These are phyloP conservation scores for Pygocentrus nattereri DNA, from an alignment of 2,797 vertebrate species.

Conservation along the genomic window DNA sequence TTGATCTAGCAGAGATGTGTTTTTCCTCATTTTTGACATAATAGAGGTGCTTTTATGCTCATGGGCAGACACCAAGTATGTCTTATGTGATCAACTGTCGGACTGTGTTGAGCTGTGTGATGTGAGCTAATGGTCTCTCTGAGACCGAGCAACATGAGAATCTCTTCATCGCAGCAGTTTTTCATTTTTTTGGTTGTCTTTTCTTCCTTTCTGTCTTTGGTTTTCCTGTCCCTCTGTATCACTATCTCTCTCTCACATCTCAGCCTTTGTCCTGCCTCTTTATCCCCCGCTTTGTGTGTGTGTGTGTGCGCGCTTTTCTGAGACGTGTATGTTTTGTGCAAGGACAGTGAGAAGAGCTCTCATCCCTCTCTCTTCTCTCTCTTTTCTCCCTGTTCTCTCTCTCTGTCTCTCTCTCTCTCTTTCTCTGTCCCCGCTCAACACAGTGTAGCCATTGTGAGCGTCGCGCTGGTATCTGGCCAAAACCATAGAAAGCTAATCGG, in stretches of 20 bases:
- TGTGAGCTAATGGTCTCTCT: neutral
- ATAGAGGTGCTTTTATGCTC: no score
- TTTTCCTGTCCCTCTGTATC: conserved; percentile 7
- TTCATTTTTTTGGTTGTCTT: neutral
- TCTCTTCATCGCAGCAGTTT: neutral
- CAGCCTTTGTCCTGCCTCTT: neutral
- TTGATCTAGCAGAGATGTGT: no score
- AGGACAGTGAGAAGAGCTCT: conserved; percentile 44
- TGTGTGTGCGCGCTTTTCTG: neutral
- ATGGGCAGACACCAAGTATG: no score
- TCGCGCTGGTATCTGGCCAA: conserved; percentile 72
- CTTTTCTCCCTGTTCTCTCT: conserved; percentile 1
- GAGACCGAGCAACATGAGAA: neutral
- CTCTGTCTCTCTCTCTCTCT: conserved; percentile 5
- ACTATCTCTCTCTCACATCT: conserved; percentile 21
- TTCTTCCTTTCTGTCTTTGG: neutral
- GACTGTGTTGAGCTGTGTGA: neutral
- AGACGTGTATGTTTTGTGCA: neutral
- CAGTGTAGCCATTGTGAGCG: conserved; percentile 76
- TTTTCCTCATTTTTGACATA: no score
- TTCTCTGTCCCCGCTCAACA: conserved; percentile 56
- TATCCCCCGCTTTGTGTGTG: neutral
- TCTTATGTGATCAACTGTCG: no score
- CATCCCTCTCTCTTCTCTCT: conserved; percentile 23
- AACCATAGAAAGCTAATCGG: conserved; percentile 77